Conservation (phyloP, 2,113 vertebrate genomes). For the Podilymbus podiceps region DNA sequence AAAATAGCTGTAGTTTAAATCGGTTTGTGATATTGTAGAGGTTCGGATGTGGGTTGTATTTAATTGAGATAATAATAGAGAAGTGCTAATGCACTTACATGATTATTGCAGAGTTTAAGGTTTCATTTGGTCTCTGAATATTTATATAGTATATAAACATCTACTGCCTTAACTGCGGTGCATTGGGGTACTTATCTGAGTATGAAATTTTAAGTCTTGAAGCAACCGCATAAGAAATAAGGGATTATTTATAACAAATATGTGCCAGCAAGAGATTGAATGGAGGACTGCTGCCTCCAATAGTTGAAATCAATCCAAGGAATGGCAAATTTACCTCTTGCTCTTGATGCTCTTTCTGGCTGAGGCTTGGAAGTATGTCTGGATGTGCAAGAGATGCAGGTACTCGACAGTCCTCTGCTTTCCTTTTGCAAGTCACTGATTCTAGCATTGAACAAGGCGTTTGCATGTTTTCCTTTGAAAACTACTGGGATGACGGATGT, state of each 20-base stretch:
- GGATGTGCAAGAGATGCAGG: background rate
- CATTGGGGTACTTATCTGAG: background rate
- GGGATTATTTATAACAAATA: background rate
- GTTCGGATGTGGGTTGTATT: slow-evolving; percentile 11
- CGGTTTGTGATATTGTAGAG: background rate
- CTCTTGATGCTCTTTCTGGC: background rate
- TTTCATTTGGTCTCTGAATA: background rate
- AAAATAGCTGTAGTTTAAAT: background rate
- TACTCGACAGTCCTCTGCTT: background rate
- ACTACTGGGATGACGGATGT: background rate
- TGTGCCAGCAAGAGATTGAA: background rate
- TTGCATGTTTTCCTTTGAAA: background rate
- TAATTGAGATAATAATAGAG: background rate
- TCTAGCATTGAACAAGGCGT: background rate
- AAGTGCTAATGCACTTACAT: background rate
- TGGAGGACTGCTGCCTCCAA: background rate
- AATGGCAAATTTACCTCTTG: background rate
- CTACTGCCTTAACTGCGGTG: background rate
- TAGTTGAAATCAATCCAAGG: background rate
- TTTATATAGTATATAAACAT: background rate
- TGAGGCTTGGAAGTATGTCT: background rate
- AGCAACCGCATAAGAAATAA: background rate
- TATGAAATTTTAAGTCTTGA: background rate
- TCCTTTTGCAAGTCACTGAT: background rate
- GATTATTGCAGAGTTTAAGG: background rate